Evolutionary conservation across 2,113 vertebrate species (phyloP), one percentile per base, ranked within the genome.

Genomic region (Colossoma macropomum): DNA sequence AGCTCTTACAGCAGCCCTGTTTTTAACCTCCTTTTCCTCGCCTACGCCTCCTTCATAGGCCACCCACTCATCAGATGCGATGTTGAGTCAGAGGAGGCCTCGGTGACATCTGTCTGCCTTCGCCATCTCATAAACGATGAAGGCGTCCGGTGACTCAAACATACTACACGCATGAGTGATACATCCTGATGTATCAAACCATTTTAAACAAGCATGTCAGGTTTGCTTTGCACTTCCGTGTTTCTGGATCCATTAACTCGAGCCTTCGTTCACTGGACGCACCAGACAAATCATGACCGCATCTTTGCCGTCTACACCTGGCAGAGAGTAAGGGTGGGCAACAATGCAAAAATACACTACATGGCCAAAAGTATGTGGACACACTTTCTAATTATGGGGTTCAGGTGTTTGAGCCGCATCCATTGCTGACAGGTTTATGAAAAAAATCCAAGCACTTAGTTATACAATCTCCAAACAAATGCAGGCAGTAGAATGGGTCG

Each of bases 41-140:
- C 59, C 59, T 13, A 25, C 59, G 27, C 59, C 59, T 62, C n/a
- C 56, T n/a, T 25, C 25, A 32, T 16, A 0, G 11, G 38, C n/a
- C 65, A 28, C 66, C 16, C 9, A 59, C 77, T 38, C 30, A 27
- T 62, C 70, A 74, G 69, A 73, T 81, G 79, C 17, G 19, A 50
- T 32, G 79, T 34, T 73, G 69, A 60, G 34, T 81, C 56, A 72
- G 54, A 72, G 56, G 11, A 19, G 34, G 34, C 68, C 54, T 48
- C 32, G 7, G 77, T 34, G 65, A 38, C 48, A 45, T 50, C 34
- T 11, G 27, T 32, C 25, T 3, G 19, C 56, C 69, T 72, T 41
- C 21, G 27, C 68, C 50, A 28, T n/a, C 32, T 13, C 10, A 70
- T 21, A 69, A 17, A 69, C 66, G 17, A 62, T 1, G 32, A 21